Base-by-base conservation (phyloP, 2,797 vertebrate genomes). In the Takifugu rubripes region DNA sequence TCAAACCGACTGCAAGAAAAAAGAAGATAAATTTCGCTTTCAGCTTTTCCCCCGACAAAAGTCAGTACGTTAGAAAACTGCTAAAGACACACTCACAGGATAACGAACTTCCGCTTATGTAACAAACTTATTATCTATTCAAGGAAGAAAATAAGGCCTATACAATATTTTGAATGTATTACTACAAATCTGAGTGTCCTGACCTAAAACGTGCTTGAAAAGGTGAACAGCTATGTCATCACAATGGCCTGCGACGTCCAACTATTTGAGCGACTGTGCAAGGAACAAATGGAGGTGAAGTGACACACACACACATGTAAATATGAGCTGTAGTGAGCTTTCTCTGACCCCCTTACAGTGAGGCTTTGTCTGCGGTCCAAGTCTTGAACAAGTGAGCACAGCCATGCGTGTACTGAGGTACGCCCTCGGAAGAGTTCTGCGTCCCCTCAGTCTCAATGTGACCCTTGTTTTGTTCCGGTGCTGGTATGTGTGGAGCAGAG, bases 371-470 rank as follows among this genome's bases (percentile, higher is more conserved):
- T 29, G 0, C 66, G 14, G 51, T 52, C 62, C 54, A 2, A 27
- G 66, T 61, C 43, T 63, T 61, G 66, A 72, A 75, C 71, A 61
- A 69, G 53, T 6, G 29, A 53, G 63, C 70, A 68, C 75, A 72
- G 61, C 74, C 67, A 53, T 67, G 79, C 62, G 50, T 67, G 44
- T 54, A 66, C 64, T 26, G 27, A 21, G 48, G 47, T 40, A n/a
- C 62, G 40, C 69, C 25, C 61, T 64, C 59, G 26, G 54, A 64
- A 25, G 33, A 27, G 64, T 21, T 55, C 58, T 5, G 15, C 16
- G 59, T 46, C 61, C 64, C 33, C 52, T 89, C 83, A 89, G 83
- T 40, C 52, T 89, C 83, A 89, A 84, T 90, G 85, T 76, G 59
- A 26, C 71, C 54, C 69, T 90, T 89, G 88, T 88, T 82, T 76